Percentiles rank a stretch among this genome's conserved stretches.
These are phyloP conservation scores for Urocolius indicus DNA, from an alignment of 2,113 vertebrate species.

Conservation along the genomic window DNA sequence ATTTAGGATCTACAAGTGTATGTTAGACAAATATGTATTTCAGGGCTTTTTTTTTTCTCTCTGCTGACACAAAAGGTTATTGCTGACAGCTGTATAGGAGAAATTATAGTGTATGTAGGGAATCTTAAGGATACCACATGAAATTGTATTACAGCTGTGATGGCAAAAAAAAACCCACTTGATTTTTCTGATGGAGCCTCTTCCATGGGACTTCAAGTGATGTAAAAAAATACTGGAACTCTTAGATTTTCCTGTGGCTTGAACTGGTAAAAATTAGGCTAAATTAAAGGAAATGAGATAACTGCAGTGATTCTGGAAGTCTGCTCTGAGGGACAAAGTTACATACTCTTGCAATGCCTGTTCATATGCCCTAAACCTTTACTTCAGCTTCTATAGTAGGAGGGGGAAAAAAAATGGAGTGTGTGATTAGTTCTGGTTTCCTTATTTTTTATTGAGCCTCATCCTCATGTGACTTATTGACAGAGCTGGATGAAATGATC, in stretches of 20 bases:
- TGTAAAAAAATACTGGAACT: background rate
- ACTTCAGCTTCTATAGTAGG: background rate
- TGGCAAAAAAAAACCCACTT: background rate
- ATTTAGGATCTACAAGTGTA: conserved; percentile 8
- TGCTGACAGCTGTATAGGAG: background rate
- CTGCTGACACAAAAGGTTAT: conserved; percentile 27
- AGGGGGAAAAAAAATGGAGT: background rate
- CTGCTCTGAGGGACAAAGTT: background rate
- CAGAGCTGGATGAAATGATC: background rate
- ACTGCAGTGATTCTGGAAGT: background rate
- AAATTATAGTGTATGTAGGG: background rate
- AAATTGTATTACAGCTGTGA: background rate
- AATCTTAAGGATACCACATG: background rate
- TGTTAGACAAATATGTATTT: background rate
- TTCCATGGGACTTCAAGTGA: background rate
- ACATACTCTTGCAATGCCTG: background rate
- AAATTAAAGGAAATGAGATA: background rate
- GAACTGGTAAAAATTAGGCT: background rate
- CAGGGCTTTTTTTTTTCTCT: background rate
- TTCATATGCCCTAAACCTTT: background rate
- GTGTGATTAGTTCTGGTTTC: background rate
- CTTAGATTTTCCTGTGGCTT: background rate
- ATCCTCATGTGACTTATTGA: background rate
- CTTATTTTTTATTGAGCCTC: background rate
- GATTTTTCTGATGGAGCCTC: background rate